phyloP scores from a whole-genome alignment of 2,888 invertebrate genomes.

The Phortica okadai region DNA sequence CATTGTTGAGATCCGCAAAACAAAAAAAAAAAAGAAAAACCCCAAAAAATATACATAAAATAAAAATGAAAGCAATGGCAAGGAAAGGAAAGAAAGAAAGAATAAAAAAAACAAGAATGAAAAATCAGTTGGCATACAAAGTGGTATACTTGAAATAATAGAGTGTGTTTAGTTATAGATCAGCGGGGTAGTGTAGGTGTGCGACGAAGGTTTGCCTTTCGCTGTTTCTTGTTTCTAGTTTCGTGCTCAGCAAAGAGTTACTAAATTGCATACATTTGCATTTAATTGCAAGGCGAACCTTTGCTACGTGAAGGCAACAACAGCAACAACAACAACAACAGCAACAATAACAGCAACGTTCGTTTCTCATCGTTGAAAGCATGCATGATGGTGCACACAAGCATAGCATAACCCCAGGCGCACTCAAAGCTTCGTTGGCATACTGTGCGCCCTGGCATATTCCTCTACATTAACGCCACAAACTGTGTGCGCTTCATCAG shows the following conservation, averaged over 20 bases:
- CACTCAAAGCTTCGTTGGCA: neutral
- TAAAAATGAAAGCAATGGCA: neutral
- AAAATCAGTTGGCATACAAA: constrained; percentile 20
- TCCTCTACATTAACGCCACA: neutral
- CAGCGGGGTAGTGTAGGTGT: neutral
- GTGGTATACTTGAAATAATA: neutral
- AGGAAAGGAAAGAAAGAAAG: neutral
- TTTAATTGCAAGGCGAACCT: constrained; percentile 60
- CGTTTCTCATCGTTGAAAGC: neutral
- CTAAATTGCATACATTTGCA: constrained; percentile 62
- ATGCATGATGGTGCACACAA: neutral
- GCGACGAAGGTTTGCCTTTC: constrained; percentile 10
- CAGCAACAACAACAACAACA: neutral
- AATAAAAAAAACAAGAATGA: neutral
- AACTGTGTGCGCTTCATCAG: neutral
- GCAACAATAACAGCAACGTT: neutral
- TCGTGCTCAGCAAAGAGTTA: constrained; percentile 34
- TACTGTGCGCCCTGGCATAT: neutral
- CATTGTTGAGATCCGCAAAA: neutral
- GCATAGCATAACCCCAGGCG: constrained; percentile 15
- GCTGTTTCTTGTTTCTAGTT: constrained; percentile 11
- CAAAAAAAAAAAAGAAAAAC: neutral
- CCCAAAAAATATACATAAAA: too few species aligned
- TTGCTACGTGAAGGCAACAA: neutral
- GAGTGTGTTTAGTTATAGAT: too few species aligned